A percentile compares a stretch with the other conserved stretches of the same genome.
phyloP scores from a whole-genome alignment of 2,113 vertebrate species.

The Sula dactylatra region DNA sequence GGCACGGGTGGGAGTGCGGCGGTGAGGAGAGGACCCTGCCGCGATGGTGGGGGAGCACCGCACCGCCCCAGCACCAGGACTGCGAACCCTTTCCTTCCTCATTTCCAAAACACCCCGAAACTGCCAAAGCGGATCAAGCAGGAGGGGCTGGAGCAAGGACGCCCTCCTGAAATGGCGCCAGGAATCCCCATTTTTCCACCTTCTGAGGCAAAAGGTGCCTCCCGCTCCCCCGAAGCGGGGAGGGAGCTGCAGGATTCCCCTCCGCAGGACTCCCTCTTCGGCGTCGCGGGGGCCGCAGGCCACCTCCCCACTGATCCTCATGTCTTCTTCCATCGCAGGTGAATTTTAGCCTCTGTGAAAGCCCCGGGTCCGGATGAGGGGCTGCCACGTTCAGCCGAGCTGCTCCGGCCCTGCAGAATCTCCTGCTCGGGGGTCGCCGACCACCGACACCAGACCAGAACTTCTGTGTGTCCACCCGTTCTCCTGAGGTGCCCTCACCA shows the following conservation, averaged over 20 bases:
- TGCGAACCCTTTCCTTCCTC: neutral
- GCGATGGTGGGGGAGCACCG: neutral
- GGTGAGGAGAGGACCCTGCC: neutral
- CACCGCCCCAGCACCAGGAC: neutral
- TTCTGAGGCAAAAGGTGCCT: neutral
- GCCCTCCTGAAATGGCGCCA: neutral
- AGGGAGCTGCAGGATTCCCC: neutral
- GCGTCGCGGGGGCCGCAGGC: neutral
- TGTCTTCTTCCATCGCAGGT: neutral
- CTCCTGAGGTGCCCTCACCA: neutral
- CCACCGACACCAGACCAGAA: neutral
- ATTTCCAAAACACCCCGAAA: neutral
- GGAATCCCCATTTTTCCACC: neutral
- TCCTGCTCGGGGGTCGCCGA: neutral
- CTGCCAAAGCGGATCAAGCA: neutral
- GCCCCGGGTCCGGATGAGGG: accelerated
- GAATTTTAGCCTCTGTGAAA: neutral
- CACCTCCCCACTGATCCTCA: neutral
- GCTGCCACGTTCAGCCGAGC: neutral
- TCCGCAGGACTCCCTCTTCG: accelerated
- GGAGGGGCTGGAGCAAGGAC: neutral
- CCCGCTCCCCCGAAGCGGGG: accelerated
- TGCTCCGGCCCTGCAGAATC: neutral
- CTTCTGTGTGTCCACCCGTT: neutral
- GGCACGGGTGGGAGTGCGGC: neutral